Evolutionary conservation across 2,888 invertebrate genomes (phyloP).

Genomic region (Metallyticus violacea): DNA sequence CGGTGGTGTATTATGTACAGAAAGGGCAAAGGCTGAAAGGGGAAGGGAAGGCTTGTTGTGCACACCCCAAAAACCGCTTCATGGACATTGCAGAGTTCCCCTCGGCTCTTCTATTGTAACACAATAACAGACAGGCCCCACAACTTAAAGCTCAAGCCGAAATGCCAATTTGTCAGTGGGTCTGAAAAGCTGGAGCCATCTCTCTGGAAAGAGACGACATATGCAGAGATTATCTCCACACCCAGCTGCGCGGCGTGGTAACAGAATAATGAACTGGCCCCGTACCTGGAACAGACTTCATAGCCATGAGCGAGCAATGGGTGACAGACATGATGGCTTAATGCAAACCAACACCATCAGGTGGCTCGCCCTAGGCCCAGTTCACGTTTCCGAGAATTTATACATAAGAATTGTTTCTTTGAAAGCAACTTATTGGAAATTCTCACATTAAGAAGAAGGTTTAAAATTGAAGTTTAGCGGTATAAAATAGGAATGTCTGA

Average conservation of each 20-base stretch:
- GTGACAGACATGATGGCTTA: slow-evolving; percentile 24
- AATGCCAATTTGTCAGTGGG: slow-evolving; percentile 35
- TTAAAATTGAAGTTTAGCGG: no score
- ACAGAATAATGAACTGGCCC: slow-evolving; percentile 27
- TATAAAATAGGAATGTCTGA: no score
- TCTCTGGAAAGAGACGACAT: slow-evolving; percentile 20
- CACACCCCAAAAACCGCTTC: slow-evolving; percentile 21
- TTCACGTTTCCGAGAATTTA: no score
- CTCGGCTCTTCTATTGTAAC: slow-evolving; percentile 21
- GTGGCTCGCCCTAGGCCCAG: no score
- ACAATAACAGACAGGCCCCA: slow-evolving; percentile 27
- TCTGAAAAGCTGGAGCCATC: slow-evolving; percentile 26
- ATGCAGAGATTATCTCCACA: slow-evolving; percentile 29
- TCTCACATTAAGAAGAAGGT: no score
- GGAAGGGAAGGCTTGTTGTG: slow-evolving; percentile 17
- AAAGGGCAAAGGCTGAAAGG: not conserved
- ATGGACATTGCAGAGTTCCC: slow-evolving; percentile 3
- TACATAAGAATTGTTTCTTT: no score
- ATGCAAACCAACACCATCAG: not conserved
- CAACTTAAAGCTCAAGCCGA: slow-evolving; percentile 28
- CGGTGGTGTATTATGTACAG: slow-evolving; percentile 15
- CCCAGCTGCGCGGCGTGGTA: slow-evolving; percentile 26
- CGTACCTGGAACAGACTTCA: slow-evolving; percentile 23
- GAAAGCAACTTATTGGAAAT: no score
- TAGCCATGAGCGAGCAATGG: not conserved